Percentiles rank a stretch among this genome's conserved stretches.
Conservation (phyloP, 1,140 invertebrate species). For the Brachionus calyciflorus region DNA sequence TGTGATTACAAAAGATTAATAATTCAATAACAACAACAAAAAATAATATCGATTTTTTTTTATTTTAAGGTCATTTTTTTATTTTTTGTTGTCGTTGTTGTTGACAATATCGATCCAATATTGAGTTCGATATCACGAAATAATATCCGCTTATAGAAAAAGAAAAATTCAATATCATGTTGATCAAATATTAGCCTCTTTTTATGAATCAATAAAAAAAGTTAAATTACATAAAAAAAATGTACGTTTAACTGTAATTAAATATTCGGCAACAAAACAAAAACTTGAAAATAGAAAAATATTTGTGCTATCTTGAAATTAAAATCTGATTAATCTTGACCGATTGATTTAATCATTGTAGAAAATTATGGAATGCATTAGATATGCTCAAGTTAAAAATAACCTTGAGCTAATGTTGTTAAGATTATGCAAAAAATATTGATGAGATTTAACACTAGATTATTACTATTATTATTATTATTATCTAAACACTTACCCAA, state of each 20-base stretch:
- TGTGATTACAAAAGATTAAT: slow-evolving; percentile 39
- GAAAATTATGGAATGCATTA: no score
- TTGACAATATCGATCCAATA: slow-evolving; percentile 4
- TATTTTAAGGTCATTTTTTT: slow-evolving; percentile 1
- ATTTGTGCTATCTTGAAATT: background rate
- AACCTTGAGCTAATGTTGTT: no score
- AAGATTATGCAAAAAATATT: no score
- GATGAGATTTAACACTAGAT: no score
- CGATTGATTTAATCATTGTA: slow-evolving; percentile 1
- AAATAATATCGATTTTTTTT: slow-evolving; percentile 14
- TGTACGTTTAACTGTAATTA: slow-evolving; percentile 31
- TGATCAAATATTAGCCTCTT: background rate
- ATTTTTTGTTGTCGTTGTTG: no score
- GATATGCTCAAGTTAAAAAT: no score
- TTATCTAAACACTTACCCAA: no score
- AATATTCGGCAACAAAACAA: background rate
- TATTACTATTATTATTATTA: no score
- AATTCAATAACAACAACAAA: slow-evolving; percentile 9
- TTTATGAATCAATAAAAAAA: background rate
- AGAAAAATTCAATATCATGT: background rate
- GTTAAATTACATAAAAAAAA: slow-evolving; percentile 2
- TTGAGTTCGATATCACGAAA: no score
- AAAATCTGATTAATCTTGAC: background rate
- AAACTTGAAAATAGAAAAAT: background rate
- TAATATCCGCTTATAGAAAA: no score